Percentiles rank a stretch among this genome's conserved stretches.
These are phyloP conservation scores for Macroglossus sobrinus DNA, from an alignment of 2,113 vertebrate genomes.

Conservation along the genomic window DNA sequence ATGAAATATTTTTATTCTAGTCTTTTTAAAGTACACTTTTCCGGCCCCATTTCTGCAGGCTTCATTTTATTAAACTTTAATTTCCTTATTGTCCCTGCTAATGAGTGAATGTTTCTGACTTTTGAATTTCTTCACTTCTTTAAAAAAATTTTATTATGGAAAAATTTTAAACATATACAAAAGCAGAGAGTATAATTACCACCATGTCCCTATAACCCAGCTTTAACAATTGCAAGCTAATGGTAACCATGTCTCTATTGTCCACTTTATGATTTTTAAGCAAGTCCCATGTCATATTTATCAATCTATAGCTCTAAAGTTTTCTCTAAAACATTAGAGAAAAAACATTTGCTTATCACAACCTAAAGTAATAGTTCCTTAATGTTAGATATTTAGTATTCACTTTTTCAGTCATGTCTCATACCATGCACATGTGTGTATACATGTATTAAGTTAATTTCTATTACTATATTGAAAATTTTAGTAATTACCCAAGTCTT, in stretches of 20 bases:
- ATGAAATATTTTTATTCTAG: not conserved
- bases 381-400: not conserved
- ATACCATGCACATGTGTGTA: not conserved
- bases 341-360: not conserved
- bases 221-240: not conserved
- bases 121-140: constrained; percentile 14
- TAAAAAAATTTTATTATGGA: not conserved
- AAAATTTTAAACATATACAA: constrained; percentile 8
- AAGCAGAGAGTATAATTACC: not conserved
- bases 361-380: constrained; percentile 29
- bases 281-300: not conserved
- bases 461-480: not conserved
- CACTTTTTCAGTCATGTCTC: not conserved
- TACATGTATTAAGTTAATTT: not conserved
- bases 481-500: not conserved
- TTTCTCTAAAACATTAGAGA: constrained; percentile 15
- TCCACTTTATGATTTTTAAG: not conserved
- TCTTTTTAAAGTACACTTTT: not conserved
- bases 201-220: not conserved
- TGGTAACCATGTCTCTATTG: not conserved
- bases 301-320: not conserved
- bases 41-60: not conserved
- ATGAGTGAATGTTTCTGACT: not conserved
- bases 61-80: constrained; percentile 13
- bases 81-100: constrained; percentile 6